These are phyloP conservation scores for Bombus pascuorum DNA, from an alignment of 1,140 invertebrate species.

Conservation along the genomic window DNA sequence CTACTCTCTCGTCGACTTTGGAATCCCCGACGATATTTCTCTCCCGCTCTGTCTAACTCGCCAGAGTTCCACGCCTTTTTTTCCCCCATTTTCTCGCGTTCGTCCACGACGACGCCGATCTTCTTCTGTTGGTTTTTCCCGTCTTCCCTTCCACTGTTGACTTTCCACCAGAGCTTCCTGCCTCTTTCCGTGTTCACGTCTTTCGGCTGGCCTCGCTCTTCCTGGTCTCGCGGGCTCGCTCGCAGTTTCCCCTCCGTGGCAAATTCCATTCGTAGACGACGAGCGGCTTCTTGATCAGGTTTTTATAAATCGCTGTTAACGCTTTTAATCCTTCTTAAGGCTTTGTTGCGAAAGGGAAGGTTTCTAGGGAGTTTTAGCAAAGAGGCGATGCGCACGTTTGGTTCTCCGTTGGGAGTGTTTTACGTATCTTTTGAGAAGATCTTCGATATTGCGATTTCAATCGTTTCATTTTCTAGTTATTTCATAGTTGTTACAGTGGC, in stretches of 20 bases:
- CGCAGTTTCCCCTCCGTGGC: not conserved
- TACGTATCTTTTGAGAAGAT: too few species aligned
- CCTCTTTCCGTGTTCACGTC: not conserved
- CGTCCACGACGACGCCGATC: conserved; percentile 2
- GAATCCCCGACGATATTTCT: conserved; percentile 48
- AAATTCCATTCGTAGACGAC: not conserved
- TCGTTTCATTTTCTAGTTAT: too few species aligned
- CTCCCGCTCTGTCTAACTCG: not conserved
- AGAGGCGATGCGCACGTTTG: too few species aligned
- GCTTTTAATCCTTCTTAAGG: not conserved
- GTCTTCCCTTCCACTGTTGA: conserved; percentile 37
- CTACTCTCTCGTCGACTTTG: conserved; percentile 70
- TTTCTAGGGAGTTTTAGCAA: not conserved
- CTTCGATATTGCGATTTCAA: too few species aligned
- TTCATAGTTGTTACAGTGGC: too few species aligned
- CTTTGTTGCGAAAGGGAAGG: not conserved
- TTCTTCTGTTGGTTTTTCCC: conserved; percentile 18
- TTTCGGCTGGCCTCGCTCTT: not conserved
- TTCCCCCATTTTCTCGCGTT: conserved; percentile 35
- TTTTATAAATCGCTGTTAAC: not conserved
- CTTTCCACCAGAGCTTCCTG: conserved; percentile 7
- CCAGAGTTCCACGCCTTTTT: not conserved
- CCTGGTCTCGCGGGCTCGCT: too few species aligned
- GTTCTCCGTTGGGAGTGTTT: too few species aligned
- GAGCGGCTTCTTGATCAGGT: not conserved